Evolutionary conservation across 2,113 vertebrate species (phyloP), one percentile per base, ranked within the genome.

Genomic region (Myiozetetes cayanensis): DNA sequence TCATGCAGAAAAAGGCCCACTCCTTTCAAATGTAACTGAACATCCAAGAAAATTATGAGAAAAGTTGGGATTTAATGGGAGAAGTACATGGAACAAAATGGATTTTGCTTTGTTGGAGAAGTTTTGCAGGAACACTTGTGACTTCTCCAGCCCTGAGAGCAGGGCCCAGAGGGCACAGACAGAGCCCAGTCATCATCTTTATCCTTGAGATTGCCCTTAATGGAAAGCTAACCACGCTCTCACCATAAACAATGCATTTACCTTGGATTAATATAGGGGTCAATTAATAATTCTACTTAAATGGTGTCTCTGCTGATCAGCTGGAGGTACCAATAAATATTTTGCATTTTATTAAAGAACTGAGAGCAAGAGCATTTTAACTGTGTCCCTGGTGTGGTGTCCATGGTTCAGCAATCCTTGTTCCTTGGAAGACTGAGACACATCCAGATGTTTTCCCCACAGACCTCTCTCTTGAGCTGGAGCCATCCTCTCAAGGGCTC

Each of bases 171-270:
- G 12, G 49, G 9, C 79, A 85, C 7, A 19, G n/a, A 41, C 44
- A 41, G 50, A 86, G 15, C 41, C 39, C 58, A 39, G n/a, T 28
- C 46, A 43, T 33, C 68, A 30, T 5, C 73, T 67, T 44, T 59
- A 25, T 37, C 49, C 47, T 63, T 0, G 0, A 39, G 35, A 14
- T 4, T 5, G 1, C 18, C 33, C 44, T 65, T 47, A 0, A 0
- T 19, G 27, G 61, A 87, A 47, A 86, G 5, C 37, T 49, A 68
- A 25, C 33, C 43, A 10, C 8, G 21, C 14, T 59, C 31, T 47
- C 37, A 20, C 9, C 2, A 0, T 33, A 31, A 85, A 21, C 10
- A 44, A 30, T 25, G 21, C 20, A 3, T n/a, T 56, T 47, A 24
- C 27, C n/a, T 49, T 14, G 3, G 8, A 30, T 2, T 24, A 41